phyloP scores from a whole-genome alignment of 2,113 vertebrate species.

The Lutjanus erythropterus region DNA sequence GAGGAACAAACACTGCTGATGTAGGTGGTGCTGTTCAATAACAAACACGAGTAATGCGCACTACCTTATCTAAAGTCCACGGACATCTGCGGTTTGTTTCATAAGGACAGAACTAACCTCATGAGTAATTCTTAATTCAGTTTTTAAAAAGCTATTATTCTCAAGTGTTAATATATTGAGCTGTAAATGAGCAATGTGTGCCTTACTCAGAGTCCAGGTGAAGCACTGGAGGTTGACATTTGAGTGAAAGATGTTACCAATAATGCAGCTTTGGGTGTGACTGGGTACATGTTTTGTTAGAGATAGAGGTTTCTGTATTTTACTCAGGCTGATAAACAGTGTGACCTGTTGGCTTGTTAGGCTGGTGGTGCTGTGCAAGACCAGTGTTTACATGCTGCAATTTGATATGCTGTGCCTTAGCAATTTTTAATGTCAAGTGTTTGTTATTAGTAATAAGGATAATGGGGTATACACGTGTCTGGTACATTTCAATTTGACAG shows the following conservation, averaged over 20 bases:
- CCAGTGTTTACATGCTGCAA: conserved; percentile 40
- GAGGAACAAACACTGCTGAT: conserved; percentile 26
- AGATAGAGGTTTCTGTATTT: conserved; percentile 21
- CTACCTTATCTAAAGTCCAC: conserved; percentile 39
- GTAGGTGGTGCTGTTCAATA: conserved; percentile 20
- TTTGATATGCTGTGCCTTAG: conserved; percentile 14
- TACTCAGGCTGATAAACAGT: conserved; percentile 21
- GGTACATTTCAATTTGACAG: conserved; percentile 28
- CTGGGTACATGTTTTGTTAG: background rate
- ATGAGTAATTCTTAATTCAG: conserved; percentile 27
- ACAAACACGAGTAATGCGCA: conserved; percentile 26
- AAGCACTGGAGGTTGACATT: conserved; percentile 37
- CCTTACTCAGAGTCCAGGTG: conserved; percentile 17
- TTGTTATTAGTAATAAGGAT: conserved; percentile 10
- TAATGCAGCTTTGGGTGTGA: conserved; percentile 33
- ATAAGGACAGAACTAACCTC: conserved; percentile 31
- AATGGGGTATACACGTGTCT: conserved; percentile 10
- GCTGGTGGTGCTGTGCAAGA: conserved; percentile 16
- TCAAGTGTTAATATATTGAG: conserved; percentile 44
- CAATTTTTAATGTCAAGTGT: conserved; percentile 17
- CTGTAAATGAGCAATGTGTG: conserved; percentile 39
- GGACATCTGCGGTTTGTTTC: conserved; percentile 20
- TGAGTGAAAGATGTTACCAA: conserved; percentile 38
- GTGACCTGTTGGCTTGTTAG: background rate
- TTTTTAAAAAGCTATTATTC: conserved; percentile 49